Percentiles rank a stretch among this genome's conserved stretches.
Evolutionary conservation across 2,797 vertebrate species (phyloP).

Genomic region (Peromyscus attwateri): DNA sequence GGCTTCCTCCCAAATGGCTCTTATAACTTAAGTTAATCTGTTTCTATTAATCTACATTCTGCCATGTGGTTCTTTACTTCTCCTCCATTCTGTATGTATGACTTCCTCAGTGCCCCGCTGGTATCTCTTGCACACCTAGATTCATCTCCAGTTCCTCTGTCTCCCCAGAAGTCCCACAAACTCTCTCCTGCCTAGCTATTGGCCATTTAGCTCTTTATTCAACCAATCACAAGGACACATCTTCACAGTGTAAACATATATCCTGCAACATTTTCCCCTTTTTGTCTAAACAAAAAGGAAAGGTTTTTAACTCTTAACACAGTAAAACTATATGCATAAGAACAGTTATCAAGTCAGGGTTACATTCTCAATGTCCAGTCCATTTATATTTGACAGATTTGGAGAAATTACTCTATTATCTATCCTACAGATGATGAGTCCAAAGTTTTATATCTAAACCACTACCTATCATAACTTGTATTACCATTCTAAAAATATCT

Average conservation of each 20-base stretch:
- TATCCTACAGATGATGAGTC: too few relatives aligned
- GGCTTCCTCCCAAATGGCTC: background rate
- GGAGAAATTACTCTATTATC: too few relatives aligned
- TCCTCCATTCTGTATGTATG: background rate
- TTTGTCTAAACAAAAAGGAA: too few relatives aligned
- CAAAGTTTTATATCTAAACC: too few relatives aligned
- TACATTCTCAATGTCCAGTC: too few relatives aligned
- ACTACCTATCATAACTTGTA: too few relatives aligned
- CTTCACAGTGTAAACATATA: background rate
- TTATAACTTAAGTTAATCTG: background rate
- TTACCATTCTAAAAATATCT: too few relatives aligned
- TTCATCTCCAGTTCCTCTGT: background rate
- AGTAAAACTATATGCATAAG: too few relatives aligned
- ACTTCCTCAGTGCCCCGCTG: background rate
- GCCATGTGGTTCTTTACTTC: background rate
- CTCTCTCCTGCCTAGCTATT: background rate
- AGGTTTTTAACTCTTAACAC: too few relatives aligned
- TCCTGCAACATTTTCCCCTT: background rate
- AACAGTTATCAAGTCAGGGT: too few relatives aligned
- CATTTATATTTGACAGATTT: too few relatives aligned
- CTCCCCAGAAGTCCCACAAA: background rate
- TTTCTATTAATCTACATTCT: background rate
- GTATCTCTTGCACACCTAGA: background rate
- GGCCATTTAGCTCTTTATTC: background rate
- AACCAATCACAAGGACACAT: background rate